Base-by-base conservation (phyloP, 2,888 invertebrate genomes). In the Mythimna albipuncta region DNA sequence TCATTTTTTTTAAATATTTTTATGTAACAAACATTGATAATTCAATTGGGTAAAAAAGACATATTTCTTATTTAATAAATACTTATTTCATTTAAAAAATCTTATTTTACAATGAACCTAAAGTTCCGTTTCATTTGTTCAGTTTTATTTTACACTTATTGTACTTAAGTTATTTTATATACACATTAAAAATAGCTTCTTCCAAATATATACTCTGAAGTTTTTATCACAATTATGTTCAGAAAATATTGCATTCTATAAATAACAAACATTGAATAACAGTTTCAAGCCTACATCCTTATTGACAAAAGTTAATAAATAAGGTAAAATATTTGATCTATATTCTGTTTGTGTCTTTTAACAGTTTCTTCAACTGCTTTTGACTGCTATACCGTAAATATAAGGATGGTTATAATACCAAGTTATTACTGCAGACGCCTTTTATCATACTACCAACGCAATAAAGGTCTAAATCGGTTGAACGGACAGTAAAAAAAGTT, bases 21-120 rank as follows among this genome's bases (percentile, higher is more conserved):
- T 71, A 81, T 71, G 9, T 38, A 55, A 75, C 47, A 67, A 75
- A 44, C 13, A 52, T 52, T 19, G 10, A 35, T 35, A 19, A 38
- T 38, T 54, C n/a, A 64, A 44, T 35, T 5, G 21, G 38, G 5
- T 59, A 63, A 52, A 68, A 38, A 26, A 47, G 26, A 54, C 61
- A 77, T 64, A 76, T 65, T 50, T 54, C 16, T 69, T 69, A 54
- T 19, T n/a, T 3, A 26, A 47, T 0, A 6, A 19, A 9, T 35
- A 62, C 11, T 16, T 21, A 73, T 35, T 41, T 54, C 44, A 21
- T 57, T 32, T 9, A 10, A n/a, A 19, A 52, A 61, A 21, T 32
- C 63, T 79, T 55, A 69, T 54, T 55, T 52, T 19, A 47, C 44
- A 62, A 41, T 52, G 16, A 62, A 65, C 47, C 50, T n/a, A 6